A percentile compares a stretch with the other conserved stretches of the same genome.
Conservation (phyloP, 2,797 vertebrate species). For the Simalia tracyae region DNA sequence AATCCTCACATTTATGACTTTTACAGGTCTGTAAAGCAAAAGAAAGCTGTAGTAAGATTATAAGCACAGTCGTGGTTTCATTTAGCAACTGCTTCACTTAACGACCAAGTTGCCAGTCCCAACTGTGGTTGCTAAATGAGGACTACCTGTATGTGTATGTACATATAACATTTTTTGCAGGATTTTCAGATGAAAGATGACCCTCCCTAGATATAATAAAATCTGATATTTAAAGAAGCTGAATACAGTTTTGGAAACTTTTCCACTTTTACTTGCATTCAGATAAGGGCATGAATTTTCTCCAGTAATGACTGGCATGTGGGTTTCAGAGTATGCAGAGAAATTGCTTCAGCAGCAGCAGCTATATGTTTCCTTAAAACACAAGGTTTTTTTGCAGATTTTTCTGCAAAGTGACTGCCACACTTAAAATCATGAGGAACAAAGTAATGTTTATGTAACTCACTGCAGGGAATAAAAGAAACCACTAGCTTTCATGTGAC, state of each 20-base stretch:
- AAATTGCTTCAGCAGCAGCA: neutral
- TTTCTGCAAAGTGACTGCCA: neutral
- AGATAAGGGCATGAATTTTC: neutral
- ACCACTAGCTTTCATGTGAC: constrained; percentile 10
- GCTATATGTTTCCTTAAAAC: neutral
- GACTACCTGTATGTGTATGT: neutral
- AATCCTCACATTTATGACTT: neutral
- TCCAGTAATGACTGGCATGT: neutral
- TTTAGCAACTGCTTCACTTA: neutral
- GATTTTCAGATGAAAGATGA: neutral
- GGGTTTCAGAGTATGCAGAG: neutral
- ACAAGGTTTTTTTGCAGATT: neutral
- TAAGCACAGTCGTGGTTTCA: neutral
- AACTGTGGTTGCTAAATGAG: neutral
- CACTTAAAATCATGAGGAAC: neutral
- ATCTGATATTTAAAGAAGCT: neutral
- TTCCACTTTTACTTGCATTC: neutral
- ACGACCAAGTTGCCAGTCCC: neutral
- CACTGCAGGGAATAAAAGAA: neutral
- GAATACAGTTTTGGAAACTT: neutral
- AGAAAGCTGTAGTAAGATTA: neutral
- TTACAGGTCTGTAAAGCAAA: neutral
- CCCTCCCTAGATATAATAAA: neutral
- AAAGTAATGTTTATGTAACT: constrained; percentile 10
- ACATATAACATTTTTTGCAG: neutral